These are phyloP conservation scores for Dicyrtoma fusca DNA, from an alignment of 2,888 invertebrate genomes.

Conservation along the genomic window DNA sequence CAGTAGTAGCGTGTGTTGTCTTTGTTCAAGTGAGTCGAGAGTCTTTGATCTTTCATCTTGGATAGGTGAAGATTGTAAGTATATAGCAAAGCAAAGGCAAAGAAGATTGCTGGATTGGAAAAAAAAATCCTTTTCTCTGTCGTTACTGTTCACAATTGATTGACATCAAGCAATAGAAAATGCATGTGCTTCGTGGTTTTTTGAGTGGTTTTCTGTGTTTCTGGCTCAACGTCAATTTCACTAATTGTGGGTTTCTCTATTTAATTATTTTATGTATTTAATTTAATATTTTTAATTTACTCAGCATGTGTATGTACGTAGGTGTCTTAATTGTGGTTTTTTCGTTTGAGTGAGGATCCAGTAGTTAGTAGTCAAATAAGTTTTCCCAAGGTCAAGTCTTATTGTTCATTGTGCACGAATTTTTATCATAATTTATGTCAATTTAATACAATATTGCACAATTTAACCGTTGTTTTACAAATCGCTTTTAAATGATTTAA, in stretches of 20 bases:
- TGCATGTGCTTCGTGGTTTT: constrained; percentile 39
- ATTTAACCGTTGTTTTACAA: too few relatives aligned
- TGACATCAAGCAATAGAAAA: constrained; percentile 21
- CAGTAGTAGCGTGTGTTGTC: background rate
- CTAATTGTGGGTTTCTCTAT: constrained; percentile 46
- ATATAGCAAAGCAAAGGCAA: too few relatives aligned
- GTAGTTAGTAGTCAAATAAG: too few relatives aligned
- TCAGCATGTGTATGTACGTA: too few relatives aligned
- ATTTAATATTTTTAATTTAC: background rate
- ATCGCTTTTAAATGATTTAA: too few relatives aligned
- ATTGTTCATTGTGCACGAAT: too few relatives aligned
- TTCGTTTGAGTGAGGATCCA: too few relatives aligned
- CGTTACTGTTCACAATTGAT: constrained; percentile 32
- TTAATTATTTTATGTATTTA: constrained; percentile 25
- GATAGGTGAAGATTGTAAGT: background rate
- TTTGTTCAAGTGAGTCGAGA: background rate
- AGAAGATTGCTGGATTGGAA: constrained; percentile 29
- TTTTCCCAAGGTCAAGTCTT: too few relatives aligned
- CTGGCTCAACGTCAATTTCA: constrained; percentile 48
- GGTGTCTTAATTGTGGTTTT: too few relatives aligned
- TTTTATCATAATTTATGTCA: too few relatives aligned
- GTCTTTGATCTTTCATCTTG: background rate
- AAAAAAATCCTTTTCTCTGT: constrained; percentile 33
- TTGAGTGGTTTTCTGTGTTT: constrained; percentile 53
- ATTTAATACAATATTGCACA: too few relatives aligned